These are phyloP conservation scores for Scortum barcoo DNA, from an alignment of 2,113 vertebrate genomes.

Conservation along the genomic window DNA sequence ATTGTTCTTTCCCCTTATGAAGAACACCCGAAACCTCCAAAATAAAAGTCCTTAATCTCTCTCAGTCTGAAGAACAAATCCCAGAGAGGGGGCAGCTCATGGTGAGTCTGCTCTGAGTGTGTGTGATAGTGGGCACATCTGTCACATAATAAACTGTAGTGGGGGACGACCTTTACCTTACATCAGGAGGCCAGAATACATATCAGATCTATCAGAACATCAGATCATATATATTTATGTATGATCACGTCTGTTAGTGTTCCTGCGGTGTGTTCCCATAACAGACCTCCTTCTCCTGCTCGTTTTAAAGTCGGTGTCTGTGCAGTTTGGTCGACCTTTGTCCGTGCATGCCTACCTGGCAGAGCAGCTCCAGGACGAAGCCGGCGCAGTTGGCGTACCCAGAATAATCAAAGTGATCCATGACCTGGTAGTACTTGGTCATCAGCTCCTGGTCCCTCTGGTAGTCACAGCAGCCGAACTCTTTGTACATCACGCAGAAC, in stretches of 20 bases:
- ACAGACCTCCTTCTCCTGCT: not conserved
- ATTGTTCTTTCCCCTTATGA: not conserved
- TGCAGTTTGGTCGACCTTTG: conserved; percentile 57
- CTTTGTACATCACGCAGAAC: conserved; percentile 91
- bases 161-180: not conserved
- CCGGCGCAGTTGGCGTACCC: conserved; percentile 86
- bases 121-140: not conserved
- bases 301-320: not conserved
- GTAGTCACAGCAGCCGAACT: conserved; percentile 93
- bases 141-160: not conserved
- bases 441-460: conserved; percentile 87
- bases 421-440: conserved; percentile 86
- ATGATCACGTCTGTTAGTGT: not conserved
- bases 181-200: not conserved
- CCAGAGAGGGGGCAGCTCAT: not conserved
- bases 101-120: not conserved
- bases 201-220: no score
- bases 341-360: conserved; percentile 88
- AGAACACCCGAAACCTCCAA: not conserved
- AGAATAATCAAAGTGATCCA: conserved; percentile 82
- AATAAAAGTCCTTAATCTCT: not conserved
- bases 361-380: conserved; percentile 91
- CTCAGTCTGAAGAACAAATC: not conserved
- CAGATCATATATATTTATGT: not conserved
- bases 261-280: not conserved